Conservation (phyloP, 2,888 invertebrate genomes). For the Ormyrus pomaceus region DNA sequence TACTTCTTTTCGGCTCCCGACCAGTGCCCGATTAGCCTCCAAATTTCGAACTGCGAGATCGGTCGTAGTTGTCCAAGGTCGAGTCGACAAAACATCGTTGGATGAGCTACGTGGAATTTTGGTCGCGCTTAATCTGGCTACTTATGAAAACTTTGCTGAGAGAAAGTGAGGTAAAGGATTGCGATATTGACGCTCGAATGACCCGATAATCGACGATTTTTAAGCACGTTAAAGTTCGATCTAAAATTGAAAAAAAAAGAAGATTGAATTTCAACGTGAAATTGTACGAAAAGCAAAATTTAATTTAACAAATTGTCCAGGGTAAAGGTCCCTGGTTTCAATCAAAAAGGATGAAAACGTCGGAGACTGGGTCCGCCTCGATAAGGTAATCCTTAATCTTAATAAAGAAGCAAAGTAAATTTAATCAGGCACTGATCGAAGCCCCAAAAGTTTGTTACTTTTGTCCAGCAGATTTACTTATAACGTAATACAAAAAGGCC, state of each 20-base stretch:
- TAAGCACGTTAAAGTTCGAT: conserved; percentile 24
- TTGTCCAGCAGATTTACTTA: conserved; percentile 34
- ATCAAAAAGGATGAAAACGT: conserved; percentile 17
- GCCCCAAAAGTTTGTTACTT: neutral
- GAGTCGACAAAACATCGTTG: neutral
- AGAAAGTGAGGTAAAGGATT: conserved; percentile 13
- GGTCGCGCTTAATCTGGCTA: neutral
- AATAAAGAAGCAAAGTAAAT: conserved; percentile 23
- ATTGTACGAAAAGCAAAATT: neutral
- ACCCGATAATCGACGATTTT: conserved; percentile 17
- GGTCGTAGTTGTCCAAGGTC: too few species aligned
- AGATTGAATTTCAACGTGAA: conserved; percentile 25
- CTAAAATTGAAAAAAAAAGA: conserved; percentile 10
- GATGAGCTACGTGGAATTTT: conserved; percentile 18
- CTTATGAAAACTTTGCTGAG: neutral
- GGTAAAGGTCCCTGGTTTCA: too few species aligned
- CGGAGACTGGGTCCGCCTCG: conserved; percentile 3
- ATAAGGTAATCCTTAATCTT: conserved; percentile 24
- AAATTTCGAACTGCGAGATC: neutral
- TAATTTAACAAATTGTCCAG: neutral
- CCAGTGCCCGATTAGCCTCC: conserved; percentile 56
- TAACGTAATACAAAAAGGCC: conserved; percentile 23
- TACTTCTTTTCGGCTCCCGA: conserved; percentile 19
- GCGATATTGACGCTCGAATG: neutral
- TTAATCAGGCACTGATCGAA: conserved; percentile 46